Conservation (phyloP, 2,113 vertebrate species). For the Siphamia tubifer region DNA sequence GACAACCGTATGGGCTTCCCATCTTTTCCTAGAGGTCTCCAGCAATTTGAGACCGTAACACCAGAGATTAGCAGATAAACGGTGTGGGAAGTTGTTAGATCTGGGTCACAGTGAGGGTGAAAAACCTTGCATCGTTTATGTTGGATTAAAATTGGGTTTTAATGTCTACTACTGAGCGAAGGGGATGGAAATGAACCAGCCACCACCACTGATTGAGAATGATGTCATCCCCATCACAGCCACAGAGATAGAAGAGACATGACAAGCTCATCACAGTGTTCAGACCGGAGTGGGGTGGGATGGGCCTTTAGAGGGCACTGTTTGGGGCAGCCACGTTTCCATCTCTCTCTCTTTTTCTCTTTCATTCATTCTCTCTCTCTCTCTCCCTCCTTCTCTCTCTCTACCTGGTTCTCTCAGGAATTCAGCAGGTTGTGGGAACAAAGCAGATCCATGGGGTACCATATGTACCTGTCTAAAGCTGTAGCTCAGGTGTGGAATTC, state of each 20-base stretch:
- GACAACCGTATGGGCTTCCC: too few relatives aligned
- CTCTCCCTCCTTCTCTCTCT: not conserved
- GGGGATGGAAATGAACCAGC: not conserved
- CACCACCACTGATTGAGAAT: not conserved
- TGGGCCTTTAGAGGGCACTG: slow-evolving; percentile 38
- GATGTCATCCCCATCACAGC: slow-evolving; percentile 25
- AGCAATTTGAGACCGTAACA: not conserved
- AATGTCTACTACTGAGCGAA: too few relatives aligned
- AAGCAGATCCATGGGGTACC: not conserved
- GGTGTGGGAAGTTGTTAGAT: not conserved
- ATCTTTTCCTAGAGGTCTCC: not conserved
- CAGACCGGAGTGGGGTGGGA: not conserved
- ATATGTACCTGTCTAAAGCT: slow-evolving; percentile 19
- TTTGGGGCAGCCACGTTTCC: slow-evolving; percentile 28
- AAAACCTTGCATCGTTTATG: too few relatives aligned
- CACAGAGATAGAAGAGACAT: slow-evolving; percentile 16
- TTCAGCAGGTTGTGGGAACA: not conserved
- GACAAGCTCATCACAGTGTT: slow-evolving; percentile 10
- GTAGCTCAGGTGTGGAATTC: slow-evolving; percentile 44
- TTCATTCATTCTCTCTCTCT: not conserved
- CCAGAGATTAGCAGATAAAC: not conserved
- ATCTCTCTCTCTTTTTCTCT: not conserved
- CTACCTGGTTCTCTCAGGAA: not conserved
- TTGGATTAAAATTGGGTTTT: too few relatives aligned
- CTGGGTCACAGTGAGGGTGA: not conserved